Conservation (phyloP, 2,797 vertebrate genomes). For the Sus cebifrons region DNA sequence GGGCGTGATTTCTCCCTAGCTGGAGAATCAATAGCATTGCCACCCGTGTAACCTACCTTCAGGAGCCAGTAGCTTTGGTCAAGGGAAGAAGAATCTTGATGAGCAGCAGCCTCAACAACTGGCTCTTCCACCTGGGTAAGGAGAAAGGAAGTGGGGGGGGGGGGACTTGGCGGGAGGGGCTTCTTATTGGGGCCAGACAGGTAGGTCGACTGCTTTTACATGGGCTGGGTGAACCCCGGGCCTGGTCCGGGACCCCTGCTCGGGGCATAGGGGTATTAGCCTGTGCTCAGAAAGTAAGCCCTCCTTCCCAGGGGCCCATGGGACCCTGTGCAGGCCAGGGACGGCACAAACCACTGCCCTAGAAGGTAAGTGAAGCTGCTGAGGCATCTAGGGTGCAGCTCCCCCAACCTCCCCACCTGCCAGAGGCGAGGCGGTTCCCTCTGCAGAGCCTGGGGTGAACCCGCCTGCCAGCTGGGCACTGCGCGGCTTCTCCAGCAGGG, state of each 20-base stretch:
- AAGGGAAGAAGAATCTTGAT: slow-evolving; percentile 45
- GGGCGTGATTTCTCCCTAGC: background rate
- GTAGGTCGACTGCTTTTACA: slow-evolving; percentile 50
- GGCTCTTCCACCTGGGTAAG: slow-evolving; percentile 49
- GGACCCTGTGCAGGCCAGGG: background rate
- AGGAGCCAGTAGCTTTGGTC: slow-evolving; percentile 48
- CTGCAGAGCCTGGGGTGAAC: background rate
- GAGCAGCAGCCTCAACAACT: background rate
- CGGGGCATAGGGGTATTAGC: background rate
- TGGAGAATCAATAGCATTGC: background rate
- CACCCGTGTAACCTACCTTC: background rate
- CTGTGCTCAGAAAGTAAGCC: background rate
- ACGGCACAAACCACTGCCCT: background rate
- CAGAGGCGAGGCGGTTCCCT: background rate
- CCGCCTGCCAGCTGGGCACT: background rate
- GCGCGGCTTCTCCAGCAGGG: slow-evolving; percentile 71
- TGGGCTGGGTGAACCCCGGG: background rate
- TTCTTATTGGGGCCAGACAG: background rate
- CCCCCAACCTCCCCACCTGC: background rate
- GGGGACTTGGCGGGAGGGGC: background rate
- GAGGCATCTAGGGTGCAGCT: slow-evolving; percentile 12
- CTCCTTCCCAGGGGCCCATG: background rate
- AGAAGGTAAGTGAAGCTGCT: slow-evolving; percentile 46
- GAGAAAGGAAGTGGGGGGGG: background rate
- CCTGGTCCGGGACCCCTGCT: background rate